phyloP scores from a whole-genome alignment of 2,888 invertebrate genomes.

The Drosophila yooni region DNA sequence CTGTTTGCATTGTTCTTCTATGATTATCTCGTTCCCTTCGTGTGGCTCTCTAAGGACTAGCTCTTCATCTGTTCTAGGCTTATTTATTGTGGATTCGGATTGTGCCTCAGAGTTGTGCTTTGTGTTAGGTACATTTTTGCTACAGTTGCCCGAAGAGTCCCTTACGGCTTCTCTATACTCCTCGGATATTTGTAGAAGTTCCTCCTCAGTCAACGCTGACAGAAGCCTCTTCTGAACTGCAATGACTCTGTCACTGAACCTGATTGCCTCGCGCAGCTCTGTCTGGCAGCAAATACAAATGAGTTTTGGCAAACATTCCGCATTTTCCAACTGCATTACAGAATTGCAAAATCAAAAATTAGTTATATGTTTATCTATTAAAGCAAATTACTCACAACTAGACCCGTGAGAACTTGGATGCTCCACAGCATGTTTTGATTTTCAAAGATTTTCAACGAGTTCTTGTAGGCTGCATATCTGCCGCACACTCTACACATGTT shows the following conservation, averaged over 20 bases:
- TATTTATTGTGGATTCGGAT: neutral
- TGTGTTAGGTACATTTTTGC: conserved; percentile 1
- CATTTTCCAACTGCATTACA: conserved; percentile 40
- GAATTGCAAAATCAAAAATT: neutral
- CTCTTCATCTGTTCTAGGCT: conserved; percentile 1
- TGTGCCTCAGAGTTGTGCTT: conserved; percentile 4
- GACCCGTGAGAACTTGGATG: conserved; percentile 48
- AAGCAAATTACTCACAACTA: conserved; percentile 30
- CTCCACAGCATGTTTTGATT: conserved; percentile 40
- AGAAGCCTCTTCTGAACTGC: conserved; percentile 49
- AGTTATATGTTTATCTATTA: neutral
- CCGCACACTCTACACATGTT: conserved; percentile 53
- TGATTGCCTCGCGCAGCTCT: conserved; percentile 44
- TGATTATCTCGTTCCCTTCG: conserved; percentile 8
- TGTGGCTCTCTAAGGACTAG: conserved; percentile 8
- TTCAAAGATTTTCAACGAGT: conserved; percentile 47
- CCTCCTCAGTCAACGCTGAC: conserved; percentile 30
- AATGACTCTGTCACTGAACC: conserved; percentile 53
- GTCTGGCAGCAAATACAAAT: conserved; percentile 59
- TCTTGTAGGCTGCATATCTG: conserved; percentile 40
- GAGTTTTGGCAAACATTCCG: conserved; percentile 40
- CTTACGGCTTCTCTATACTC: conserved; percentile 35
- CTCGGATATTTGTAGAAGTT: conserved; percentile 34
- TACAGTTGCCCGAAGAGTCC: conserved; percentile 5
- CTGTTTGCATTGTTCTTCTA: conserved; percentile 11